Evolutionary conservation across 2,888 invertebrate genomes (phyloP).

Genomic region (Keiferia lycopersicella): DNA sequence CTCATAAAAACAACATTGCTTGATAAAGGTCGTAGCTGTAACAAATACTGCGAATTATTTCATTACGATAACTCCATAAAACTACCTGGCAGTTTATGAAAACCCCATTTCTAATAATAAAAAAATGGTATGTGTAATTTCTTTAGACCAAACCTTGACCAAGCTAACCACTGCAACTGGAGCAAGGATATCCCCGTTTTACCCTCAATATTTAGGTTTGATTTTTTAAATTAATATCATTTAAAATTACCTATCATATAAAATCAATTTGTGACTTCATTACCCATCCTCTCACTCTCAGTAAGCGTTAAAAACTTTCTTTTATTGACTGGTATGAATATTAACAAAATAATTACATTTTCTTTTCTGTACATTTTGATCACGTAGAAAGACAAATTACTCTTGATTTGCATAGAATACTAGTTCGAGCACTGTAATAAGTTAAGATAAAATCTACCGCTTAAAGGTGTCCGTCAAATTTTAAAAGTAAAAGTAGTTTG

Average conservation of each 20-base stretch:
- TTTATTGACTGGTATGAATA: too few relatives aligned
- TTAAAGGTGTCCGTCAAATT: constrained; percentile 31
- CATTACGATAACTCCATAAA: background rate
- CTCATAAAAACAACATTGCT: background rate
- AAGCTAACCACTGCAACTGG: too few relatives aligned
- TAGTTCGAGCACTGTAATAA: background rate
- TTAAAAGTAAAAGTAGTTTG: constrained; percentile 73
- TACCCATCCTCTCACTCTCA: too few relatives aligned
- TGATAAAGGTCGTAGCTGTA: background rate
- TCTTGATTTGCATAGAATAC: background rate
- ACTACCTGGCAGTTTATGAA: background rate
- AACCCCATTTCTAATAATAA: too few relatives aligned
- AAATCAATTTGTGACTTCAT: too few relatives aligned
- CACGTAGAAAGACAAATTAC: background rate
- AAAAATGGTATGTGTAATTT: too few relatives aligned
- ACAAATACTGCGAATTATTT: background rate
- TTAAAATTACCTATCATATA: too few relatives aligned
- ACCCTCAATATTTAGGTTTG: too few relatives aligned
- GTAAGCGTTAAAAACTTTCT: too few relatives aligned
- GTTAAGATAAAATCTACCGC: background rate
- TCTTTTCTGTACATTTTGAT: background rate
- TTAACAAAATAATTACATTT: background rate
- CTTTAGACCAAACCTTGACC: too few relatives aligned
- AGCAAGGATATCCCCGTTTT: too few relatives aligned
- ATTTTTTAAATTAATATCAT: too few relatives aligned